phyloP scores from a whole-genome alignment of 92 coral and sea anemone genomes.

The Phenganax stokvisi region DNA sequence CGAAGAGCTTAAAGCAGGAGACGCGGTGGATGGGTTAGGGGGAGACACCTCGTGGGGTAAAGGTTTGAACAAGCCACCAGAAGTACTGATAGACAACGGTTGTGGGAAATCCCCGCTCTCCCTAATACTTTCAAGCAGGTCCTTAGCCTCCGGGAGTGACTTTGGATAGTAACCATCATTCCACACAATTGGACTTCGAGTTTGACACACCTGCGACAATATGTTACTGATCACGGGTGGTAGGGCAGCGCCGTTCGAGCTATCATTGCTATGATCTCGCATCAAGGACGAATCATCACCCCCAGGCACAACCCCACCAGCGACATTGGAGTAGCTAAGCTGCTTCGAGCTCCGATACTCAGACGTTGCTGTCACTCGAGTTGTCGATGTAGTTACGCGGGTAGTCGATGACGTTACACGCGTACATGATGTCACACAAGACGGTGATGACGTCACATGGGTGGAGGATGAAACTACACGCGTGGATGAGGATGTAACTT shows the following conservation, averaged over 20 bases:
- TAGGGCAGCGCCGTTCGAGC: conserved; percentile 44
- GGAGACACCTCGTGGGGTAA: conserved; percentile 90
- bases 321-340: conserved; percentile 34
- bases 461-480: conserved; percentile 46
- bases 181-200: conserved; percentile 97
- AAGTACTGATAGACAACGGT: conserved; percentile 85
- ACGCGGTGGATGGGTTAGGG: conserved; percentile 65
- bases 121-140: conserved; percentile 52
- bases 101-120: conserved; percentile 67
- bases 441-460: background rate
- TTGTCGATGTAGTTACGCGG: conserved; percentile 47
- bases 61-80: conserved; percentile 90
- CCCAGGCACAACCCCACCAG: conserved; percentile 34
- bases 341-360: conserved; percentile 35
- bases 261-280: background rate
- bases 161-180: conserved; percentile 80
- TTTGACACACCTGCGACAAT: conserved; percentile 85
- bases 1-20: conserved; percentile 84
- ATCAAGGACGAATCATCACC: background rate
- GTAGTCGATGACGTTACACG: conserved; percentile 22
- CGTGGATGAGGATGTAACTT: conserved; percentile 40
- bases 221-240: conserved; percentile 80
- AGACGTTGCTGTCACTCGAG: conserved; percentile 11
- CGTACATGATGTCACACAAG: conserved; percentile 12
- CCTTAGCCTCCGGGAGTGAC: conserved; percentile 38